Conservation (phyloP, 2,888 invertebrate genomes). For the Nomada goodeniana region DNA sequence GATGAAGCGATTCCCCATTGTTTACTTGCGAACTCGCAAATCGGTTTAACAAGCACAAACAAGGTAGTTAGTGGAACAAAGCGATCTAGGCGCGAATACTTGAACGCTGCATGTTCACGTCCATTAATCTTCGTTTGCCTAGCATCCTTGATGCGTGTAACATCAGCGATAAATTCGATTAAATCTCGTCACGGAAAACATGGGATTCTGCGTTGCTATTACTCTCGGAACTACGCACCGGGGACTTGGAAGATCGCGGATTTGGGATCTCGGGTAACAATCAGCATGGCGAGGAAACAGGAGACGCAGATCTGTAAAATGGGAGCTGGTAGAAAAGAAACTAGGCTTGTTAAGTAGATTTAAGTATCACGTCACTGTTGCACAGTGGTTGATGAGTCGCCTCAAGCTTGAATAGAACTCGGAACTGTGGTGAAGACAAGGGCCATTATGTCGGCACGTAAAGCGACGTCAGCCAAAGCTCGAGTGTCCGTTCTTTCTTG, state of each 20-base stretch:
- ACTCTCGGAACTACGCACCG: background rate
- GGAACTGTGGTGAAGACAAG: slow-evolving; percentile 75
- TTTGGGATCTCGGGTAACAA: background rate
- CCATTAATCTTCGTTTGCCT: slow-evolving; percentile 43
- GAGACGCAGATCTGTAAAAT: background rate
- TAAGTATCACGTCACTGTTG: slow-evolving; percentile 67
- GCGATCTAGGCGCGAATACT: slow-evolving; percentile 32
- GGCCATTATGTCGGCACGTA: slow-evolving; percentile 82
- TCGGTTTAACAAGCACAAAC: slow-evolving; percentile 47
- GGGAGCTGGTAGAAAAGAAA: slow-evolving; percentile 36
- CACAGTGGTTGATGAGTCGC: slow-evolving; percentile 61
- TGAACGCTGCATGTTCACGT: slow-evolving; percentile 7
- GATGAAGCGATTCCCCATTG: slow-evolving; percentile 26
- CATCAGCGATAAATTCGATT: slow-evolving; percentile 17
- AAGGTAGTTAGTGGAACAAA: slow-evolving; percentile 36
- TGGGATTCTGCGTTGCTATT: background rate
- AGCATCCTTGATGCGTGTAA: background rate
- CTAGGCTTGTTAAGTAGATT: slow-evolving; percentile 68
- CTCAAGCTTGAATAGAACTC: slow-evolving; percentile 75
- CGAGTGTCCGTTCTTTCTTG: slow-evolving; percentile 75
- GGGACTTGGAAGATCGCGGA: background rate
- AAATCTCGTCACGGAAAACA: background rate
- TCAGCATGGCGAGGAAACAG: background rate
- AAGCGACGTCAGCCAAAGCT: slow-evolving; percentile 80
- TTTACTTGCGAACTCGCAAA: slow-evolving; percentile 20